A percentile compares a stretch with the other conserved stretches of the same genome.
phyloP scores from a whole-genome alignment of 2,888 invertebrate genomes.

The Nectonema munidae region DNA sequence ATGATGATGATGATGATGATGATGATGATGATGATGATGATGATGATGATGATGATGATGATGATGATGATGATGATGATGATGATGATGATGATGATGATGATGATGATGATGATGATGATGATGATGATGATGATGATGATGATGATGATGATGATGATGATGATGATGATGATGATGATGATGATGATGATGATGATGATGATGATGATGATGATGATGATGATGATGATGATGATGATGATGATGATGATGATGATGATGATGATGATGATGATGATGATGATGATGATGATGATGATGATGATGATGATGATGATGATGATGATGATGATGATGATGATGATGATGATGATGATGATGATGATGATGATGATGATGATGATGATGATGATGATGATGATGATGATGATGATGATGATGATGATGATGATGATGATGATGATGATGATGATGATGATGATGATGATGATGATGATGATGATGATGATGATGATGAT shows the following conservation, averaged over 20 bases:
- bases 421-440: conserved; percentile 13
- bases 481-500: conserved; percentile 14
- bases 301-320: conserved; percentile 14
- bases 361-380: conserved; percentile 12
- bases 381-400: conserved; percentile 14
- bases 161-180: conserved; percentile 14
- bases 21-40: conserved; percentile 14
- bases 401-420: conserved; percentile 14
- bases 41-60: conserved; percentile 14
- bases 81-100: conserved; percentile 14
- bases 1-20: conserved; percentile 14
- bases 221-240: conserved; percentile 13
- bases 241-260: conserved; percentile 14
- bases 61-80: conserved; percentile 12
- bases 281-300: conserved; percentile 12
- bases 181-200: conserved; percentile 14
- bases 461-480: conserved; percentile 14
- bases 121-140: conserved; percentile 13
- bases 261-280: conserved; percentile 14
- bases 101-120: conserved; percentile 14
- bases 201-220: conserved; percentile 13
- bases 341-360: conserved; percentile 14
- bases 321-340: conserved; percentile 14
- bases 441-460: conserved; percentile 13
- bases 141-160: conserved; percentile 13